Evolutionary conservation across 2,888 invertebrate genomes (phyloP).

Genomic region (Diarsia mendica): DNA sequence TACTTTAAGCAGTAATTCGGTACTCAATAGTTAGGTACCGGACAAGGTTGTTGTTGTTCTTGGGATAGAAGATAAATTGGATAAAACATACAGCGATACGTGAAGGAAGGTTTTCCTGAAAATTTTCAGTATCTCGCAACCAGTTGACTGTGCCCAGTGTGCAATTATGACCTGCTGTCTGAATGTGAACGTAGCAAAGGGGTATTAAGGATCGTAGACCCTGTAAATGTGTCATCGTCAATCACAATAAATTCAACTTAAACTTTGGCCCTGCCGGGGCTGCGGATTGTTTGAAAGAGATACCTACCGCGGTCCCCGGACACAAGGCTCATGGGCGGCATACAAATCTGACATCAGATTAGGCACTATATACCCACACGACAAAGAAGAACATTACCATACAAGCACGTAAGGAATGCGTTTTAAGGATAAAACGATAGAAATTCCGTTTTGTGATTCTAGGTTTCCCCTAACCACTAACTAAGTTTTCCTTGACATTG

Average conservation of each 20-base stretch:
- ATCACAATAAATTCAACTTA: not conserved
- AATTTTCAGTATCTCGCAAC: not conserved
- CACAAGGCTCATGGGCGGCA: no score
- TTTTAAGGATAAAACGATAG: slow-evolving; percentile 18
- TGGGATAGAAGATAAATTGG: not conserved
- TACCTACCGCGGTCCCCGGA: no score
- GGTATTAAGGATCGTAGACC: not conserved
- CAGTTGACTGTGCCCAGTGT: not conserved
- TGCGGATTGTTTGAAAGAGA: no score
- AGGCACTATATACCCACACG: no score
- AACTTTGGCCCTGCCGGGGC: no score
- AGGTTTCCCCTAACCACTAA: not conserved
- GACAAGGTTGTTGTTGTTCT: not conserved
- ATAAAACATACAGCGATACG: not conserved
- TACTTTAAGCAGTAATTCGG: not conserved
- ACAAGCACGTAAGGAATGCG: not conserved
- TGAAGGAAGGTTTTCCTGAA: not conserved
- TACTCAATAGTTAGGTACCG: not conserved
- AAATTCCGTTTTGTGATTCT: not conserved
- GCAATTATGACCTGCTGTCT: not conserved
- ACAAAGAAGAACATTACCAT: not conserved
- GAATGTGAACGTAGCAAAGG: not conserved
- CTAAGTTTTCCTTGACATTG: slow-evolving; percentile 1
- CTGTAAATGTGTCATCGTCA: not conserved
- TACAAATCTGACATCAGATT: no score